phyloP scores from a whole-genome alignment of 2,797 vertebrate genomes.

The Pangasius djambal region DNA sequence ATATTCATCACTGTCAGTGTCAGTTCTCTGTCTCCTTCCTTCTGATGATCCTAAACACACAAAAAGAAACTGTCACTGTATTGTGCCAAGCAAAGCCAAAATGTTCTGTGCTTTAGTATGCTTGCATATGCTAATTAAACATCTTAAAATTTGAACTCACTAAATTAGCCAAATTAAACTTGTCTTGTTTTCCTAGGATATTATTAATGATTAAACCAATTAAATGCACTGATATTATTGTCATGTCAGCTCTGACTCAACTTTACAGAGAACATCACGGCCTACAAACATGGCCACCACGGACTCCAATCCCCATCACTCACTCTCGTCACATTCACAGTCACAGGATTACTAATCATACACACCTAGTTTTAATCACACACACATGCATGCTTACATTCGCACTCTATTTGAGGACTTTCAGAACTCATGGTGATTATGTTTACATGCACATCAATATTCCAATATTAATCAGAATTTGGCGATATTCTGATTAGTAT shows the following conservation, averaged over 20 bases:
- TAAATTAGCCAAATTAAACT: background rate
- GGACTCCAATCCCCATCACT: background rate
- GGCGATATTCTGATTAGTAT: no score
- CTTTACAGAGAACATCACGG: background rate
- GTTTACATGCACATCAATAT: no score
- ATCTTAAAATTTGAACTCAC: background rate
- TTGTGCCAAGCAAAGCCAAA: background rate
- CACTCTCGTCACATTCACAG: background rate
- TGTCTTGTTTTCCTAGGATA: background rate
- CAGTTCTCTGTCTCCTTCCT: background rate
- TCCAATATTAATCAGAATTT: no score
- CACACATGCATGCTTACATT: background rate
- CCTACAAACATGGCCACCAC: background rate
- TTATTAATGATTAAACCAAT: background rate
- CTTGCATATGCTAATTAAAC: background rate
- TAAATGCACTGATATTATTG: background rate
- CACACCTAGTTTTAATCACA: background rate
- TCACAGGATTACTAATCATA: background rate
- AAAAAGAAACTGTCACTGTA: background rate
- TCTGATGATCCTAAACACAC: constrained; percentile 3
- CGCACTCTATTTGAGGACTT: background rate
- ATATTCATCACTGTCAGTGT: background rate
- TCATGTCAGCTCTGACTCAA: background rate
- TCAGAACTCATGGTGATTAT: background rate
- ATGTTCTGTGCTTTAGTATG: background rate